Evolutionary conservation across 2,888 invertebrate genomes (phyloP), one percentile per base, ranked within the genome.

Genomic region (Uropetala carovei): DNA sequence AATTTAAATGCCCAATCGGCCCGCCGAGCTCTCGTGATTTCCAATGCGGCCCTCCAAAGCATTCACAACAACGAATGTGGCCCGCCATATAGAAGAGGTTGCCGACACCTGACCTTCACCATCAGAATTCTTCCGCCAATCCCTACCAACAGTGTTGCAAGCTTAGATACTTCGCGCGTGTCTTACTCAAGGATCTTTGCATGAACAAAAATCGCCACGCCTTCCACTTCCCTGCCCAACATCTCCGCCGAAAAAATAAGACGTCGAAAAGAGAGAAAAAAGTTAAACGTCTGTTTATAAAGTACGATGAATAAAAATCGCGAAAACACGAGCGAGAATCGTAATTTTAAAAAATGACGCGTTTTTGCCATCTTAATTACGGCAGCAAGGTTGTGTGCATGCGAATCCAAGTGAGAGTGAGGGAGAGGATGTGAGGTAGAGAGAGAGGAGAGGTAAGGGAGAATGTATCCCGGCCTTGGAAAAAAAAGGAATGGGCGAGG

Each of bases 111-210:
- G n/a, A n/a, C n/a, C n/a, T n/a, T n/a, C n/a, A n/a, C n/a, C n/a
- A n/a, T n/a, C n/a, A n/a, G n/a, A n/a, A n/a, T n/a, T n/a, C n/a
- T n/a, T n/a, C n/a, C n/a, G n/a, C n/a, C n/a, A n/a, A n/a, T 64
- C 64, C 16, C 64, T 18, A 0, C 64, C 18, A 64, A n/a, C 64
- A 64, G 16, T n/a, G 10, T n/a, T n/a, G 64, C 64, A 64, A 64
- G n/a, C 16, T 64, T 16, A 64, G 64, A 64, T 64, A 64, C 64
- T 68, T 68, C n/a, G 68, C 68, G 22, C 68, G 68, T 68, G 68
- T 18, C 68, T 18, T 22, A n/a, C 68, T 10, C 68, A 16, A 68
- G 22, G 68, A 13, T 0, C n/a, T 68, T 5, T n/a, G n/a, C 64
- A 13, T 43, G 1, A 10, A n/a, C 68, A 68, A 68, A 68, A 22